Base-by-base conservation (phyloP, 2,888 invertebrate species). In the Hyalella azteca region DNA sequence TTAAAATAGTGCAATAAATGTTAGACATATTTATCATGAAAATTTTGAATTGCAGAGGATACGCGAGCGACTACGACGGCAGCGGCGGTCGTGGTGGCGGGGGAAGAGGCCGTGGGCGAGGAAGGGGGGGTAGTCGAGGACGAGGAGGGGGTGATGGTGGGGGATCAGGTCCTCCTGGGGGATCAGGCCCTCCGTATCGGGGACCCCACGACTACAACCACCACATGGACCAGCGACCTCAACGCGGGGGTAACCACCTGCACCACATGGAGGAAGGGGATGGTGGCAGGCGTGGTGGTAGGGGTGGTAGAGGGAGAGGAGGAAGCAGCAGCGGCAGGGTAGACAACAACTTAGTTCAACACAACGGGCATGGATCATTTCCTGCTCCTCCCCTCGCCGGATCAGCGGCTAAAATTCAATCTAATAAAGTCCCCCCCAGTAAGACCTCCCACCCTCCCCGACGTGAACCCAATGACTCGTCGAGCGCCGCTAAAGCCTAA, bases 31-130 rank as follows among this genome's bases (percentile, higher is more conserved):
- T 15, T 15, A 19, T 48, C 11, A 11, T 48, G 48, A 48, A 11
- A 48, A 48, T 15, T 48, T 48, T 73, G 1, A 36, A 13, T 82
- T 79, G 40, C 81, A 79, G 84, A 40, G 84, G 84, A 26, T 82
- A 81, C 80, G 76, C 66, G 36, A 77, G 82, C 78, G 81, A 82
- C 66, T 73, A 78, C 78, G 81, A 81, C 22, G 60, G 50, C 29
- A 77, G 79, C 29, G 40, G 81, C 2, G 81, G 78, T 59, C 54
- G 59, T 32, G 80, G 84, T 13, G 73, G 83, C n/a, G 78, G 79
- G 48, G 29, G 84, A 45, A 73, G 83, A 32, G 79, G 80, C 26
- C 77, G 82, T 3, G 59, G 80, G 26, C 59, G 83, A 15, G 73
- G 80, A 19, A 45, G 83, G 15, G 81, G 78, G 32, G 78, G 78